phyloP scores from a whole-genome alignment of 1,140 invertebrate species.

The Camponotus pennsylvanicus region DNA sequence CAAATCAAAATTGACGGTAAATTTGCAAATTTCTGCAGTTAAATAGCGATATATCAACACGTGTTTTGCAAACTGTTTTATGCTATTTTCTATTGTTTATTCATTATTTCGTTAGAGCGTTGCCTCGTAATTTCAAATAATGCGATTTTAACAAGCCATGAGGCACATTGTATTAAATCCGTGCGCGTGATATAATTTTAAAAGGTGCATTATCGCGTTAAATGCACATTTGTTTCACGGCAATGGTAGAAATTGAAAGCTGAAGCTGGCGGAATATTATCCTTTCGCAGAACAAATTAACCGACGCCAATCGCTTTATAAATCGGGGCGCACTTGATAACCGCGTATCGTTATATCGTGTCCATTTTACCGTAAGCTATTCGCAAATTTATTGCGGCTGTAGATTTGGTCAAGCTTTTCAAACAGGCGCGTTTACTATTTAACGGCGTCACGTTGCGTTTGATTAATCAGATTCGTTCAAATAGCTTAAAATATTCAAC shows the following conservation, averaged over 20 bases:
- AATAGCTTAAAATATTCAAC: background rate
- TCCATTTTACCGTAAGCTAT: constrained; percentile 45
- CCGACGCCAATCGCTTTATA: constrained; percentile 42
- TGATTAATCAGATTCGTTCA: constrained; percentile 54
- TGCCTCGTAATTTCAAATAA: constrained; percentile 39
- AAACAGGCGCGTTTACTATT: constrained; percentile 24
- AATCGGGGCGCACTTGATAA: constrained; percentile 51
- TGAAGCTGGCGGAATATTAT: constrained; percentile 41
- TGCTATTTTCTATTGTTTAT: constrained; percentile 14
- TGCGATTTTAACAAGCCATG: constrained; percentile 7
- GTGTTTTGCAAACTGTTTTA: background rate
- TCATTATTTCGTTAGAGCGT: background rate
- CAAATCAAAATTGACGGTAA: too few species aligned
- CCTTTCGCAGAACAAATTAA: constrained; percentile 54
- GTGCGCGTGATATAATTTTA: constrained; percentile 32
- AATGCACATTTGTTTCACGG: constrained; percentile 50
- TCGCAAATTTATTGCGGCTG: constrained; percentile 53
- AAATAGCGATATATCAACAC: background rate
- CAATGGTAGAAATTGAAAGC: constrained; percentile 55
- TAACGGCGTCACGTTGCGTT: background rate
- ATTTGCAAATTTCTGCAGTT: background rate
- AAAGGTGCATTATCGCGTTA: constrained; percentile 54
- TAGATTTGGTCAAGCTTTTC: constrained; percentile 52
- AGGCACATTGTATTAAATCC: constrained; percentile 41
- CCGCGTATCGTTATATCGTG: constrained; percentile 47